A percentile compares a stretch with the other conserved stretches of the same genome.
Evolutionary conservation across 2,113 vertebrate genomes (phyloP).

Genomic region (Cyphomyrus discorhynchus): DNA sequence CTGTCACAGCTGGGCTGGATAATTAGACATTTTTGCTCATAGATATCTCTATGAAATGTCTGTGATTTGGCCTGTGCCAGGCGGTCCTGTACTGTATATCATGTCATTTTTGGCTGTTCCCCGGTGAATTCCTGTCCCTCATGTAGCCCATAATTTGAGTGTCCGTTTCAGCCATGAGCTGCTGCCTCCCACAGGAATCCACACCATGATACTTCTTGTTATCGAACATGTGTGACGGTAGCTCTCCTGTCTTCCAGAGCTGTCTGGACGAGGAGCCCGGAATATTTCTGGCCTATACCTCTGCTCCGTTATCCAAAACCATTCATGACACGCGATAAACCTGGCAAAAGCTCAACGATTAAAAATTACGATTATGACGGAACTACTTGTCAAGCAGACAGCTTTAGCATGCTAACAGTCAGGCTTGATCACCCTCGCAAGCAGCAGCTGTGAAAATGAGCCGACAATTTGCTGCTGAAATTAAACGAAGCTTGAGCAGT

Average conservation of each 20-base stretch:
- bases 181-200: background rate
- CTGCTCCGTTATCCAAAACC: background rate
- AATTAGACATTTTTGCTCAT: background rate
- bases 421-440: background rate
- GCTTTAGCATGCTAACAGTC: background rate
- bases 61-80: constrained; percentile 37
- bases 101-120: constrained; percentile 44
- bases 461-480: background rate
- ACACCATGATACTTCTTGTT: background rate
- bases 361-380: background rate
- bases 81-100: constrained; percentile 60
- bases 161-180: background rate
- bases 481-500: background rate
- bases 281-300: background rate
- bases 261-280: background rate
- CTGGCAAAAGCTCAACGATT: background rate
- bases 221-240: background rate
- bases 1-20: background rate
- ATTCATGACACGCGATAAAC: background rate
- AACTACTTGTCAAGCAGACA: background rate
- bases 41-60: constrained; percentile 51
- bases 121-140: constrained; percentile 44
- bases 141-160: constrained; percentile 35
- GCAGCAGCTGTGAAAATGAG: background rate
- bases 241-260: background rate